phyloP scores from a whole-genome alignment of 2,113 vertebrate genomes.

The Dipodomys stephensi region DNA sequence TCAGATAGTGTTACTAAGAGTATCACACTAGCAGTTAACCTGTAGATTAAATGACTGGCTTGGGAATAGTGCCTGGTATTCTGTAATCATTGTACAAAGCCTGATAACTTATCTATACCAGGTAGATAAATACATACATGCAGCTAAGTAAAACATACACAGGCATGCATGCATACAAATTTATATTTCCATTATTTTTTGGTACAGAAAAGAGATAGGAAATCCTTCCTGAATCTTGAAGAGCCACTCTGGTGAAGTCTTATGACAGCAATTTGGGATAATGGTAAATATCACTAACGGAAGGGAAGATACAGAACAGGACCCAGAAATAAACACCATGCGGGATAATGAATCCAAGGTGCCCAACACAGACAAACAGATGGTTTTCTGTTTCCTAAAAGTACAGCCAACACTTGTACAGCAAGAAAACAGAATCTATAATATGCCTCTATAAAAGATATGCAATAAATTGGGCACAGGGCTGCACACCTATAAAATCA shows the following conservation, averaged over 20 bases:
- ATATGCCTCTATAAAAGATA: neutral
- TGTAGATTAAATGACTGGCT: neutral
- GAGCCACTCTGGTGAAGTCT: neutral
- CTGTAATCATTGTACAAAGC: neutral
- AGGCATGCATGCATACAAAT: rapidly evolving
- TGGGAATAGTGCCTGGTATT: neutral
- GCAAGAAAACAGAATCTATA: neutral
- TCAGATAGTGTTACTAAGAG: neutral
- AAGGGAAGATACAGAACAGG: neutral
- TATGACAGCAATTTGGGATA: neutral
- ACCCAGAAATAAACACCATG: neutral
- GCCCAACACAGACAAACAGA: neutral
- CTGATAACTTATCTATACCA: neutral
- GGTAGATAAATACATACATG: too few species aligned
- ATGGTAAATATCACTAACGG: neutral
- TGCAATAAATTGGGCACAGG: neutral
- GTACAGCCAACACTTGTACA: neutral
- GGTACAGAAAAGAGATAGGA: neutral
- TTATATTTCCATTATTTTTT: neutral
- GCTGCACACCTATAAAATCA: too few species aligned
- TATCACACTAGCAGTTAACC: neutral
- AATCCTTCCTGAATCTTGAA: neutral
- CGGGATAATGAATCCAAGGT: neutral
- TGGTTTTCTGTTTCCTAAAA: neutral
- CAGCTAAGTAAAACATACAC: too few species aligned